Percentiles rank a stretch among this genome's conserved stretches.
Conservation (phyloP, 1,140 invertebrate genomes). For the Cyclina sinensis region DNA sequence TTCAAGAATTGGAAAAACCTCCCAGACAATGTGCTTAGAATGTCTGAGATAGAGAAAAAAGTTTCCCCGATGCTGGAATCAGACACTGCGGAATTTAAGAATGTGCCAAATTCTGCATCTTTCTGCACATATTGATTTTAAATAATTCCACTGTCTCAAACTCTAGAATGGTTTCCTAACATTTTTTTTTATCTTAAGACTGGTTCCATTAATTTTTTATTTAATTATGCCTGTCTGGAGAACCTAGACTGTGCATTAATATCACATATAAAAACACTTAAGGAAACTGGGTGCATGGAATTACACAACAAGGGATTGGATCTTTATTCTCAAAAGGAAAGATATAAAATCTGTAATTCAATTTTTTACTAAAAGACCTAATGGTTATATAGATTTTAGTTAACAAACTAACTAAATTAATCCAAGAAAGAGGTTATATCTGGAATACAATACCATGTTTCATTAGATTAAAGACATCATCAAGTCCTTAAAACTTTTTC, state of each 20-base stretch:
- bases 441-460: no score
- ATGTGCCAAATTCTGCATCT: constrained; percentile 52
- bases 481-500: no score
- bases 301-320: background rate
- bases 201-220: constrained; percentile 45
- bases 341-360: background rate
- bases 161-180: constrained; percentile 18
- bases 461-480: no score
- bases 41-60: constrained; percentile 19
- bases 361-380: background rate
- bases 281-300: constrained; percentile 3
- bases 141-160: constrained; percentile 43
- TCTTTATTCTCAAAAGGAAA: background rate
- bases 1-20: background rate
- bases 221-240: constrained; percentile 22
- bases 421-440: no score
- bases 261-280: constrained; percentile 26
- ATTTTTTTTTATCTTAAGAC: constrained; percentile 25
- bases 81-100: constrained; percentile 41
- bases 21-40: constrained; percentile 15
- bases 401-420: no score
- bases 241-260: constrained; percentile 25
- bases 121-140: constrained; percentile 48
- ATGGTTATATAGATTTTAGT: no score
- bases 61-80: constrained; percentile 1